Evolutionary conservation across 2,888 invertebrate species (phyloP).

Genomic region (Latrodectus hesperus): DNA sequence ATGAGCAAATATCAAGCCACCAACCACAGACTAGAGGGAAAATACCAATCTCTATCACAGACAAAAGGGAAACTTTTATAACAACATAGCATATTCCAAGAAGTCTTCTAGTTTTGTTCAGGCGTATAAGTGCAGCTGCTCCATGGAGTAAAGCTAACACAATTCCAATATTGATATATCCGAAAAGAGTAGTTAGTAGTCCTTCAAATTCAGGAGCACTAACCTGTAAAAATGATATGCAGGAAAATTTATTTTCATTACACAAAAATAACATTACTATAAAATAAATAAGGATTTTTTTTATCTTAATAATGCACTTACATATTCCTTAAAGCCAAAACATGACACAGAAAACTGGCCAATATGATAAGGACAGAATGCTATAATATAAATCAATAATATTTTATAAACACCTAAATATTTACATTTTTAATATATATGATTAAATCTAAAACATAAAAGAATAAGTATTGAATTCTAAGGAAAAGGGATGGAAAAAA

Average conservation of each 20-base stretch:
- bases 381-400: slow-evolving; percentile 76
- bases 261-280: no score
- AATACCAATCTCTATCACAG: slow-evolving; percentile 97
- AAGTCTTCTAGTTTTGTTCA: slow-evolving; percentile 87
- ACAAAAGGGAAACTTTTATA: slow-evolving; percentile 89
- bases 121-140: slow-evolving; percentile 85
- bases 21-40: slow-evolving; percentile 97
- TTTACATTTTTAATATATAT: not conserved
- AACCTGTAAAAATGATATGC: slow-evolving; percentile 75
- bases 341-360: slow-evolving; percentile 88
- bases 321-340: slow-evolving; percentile 80
- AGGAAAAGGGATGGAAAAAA: not conserved
- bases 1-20: slow-evolving; percentile 99
- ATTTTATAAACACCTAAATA: not conserved
- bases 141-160: slow-evolving; percentile 88
- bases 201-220: slow-evolving; percentile 92
- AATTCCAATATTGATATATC: slow-evolving; percentile 93
- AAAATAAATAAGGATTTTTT: not conserved
- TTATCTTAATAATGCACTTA: slow-evolving; percentile 72
- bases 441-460: not conserved
- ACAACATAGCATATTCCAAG: slow-evolving; percentile 94
- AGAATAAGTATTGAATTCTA: not conserved
- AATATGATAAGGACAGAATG: slow-evolving; percentile 96
- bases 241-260: no score
- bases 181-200: slow-evolving; percentile 90